These are phyloP conservation scores for Dione vanillae DNA, from an alignment of 2,888 invertebrate species.

Conservation along the genomic window DNA sequence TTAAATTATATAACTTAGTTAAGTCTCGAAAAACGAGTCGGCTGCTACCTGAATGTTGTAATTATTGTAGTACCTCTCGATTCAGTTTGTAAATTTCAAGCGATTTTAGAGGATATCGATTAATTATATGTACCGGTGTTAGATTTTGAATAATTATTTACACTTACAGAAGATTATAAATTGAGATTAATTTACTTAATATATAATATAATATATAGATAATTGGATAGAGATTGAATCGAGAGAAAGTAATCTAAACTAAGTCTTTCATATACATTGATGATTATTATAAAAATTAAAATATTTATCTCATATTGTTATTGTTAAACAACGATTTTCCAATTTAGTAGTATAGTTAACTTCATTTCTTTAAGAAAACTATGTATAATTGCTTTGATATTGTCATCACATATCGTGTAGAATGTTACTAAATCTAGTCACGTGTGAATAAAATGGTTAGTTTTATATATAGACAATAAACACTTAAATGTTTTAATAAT, in stretches of 20 bases:
- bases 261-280: background rate
- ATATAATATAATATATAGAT: too few species aligned
- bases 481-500: background rate
- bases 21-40: conserved; percentile 10
- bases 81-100: background rate
- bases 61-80: background rate
- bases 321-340: conserved; percentile 14
- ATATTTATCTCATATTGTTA: background rate
- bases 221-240: background rate
- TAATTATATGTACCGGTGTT: background rate
- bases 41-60: conserved; percentile 24
- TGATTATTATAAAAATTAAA: conserved; percentile 1
- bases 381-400: conserved; percentile 34
- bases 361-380: conserved; percentile 3
- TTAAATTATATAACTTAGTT: background rate
- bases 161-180: background rate
- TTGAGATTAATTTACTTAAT: background rate
- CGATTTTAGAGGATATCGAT: background rate
- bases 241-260: background rate
- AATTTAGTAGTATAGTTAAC: conserved; percentile 1
- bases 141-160: background rate
- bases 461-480: conserved; percentile 3
- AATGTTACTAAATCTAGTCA: conserved; percentile 38
- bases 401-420: conserved; percentile 42
- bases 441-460: conserved; percentile 7